Evolutionary conservation across 2,888 invertebrate genomes (phyloP), one percentile per base, ranked within the genome.

Genomic region (Doris montereyensis): DNA sequence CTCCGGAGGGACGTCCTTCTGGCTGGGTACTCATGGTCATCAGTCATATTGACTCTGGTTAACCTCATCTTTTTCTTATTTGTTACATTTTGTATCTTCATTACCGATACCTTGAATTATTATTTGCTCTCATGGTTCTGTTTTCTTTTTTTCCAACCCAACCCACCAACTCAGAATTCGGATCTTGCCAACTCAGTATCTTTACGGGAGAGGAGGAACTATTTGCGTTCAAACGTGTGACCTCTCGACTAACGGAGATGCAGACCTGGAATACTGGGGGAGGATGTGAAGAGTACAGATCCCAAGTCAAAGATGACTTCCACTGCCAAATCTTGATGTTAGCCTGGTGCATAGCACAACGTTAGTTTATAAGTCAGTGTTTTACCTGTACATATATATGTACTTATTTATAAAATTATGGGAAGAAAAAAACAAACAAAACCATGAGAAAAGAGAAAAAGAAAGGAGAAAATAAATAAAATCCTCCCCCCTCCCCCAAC

Each of bases 181-280:
- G 94, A 94, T 77, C 94, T 95, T 87, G 94, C 95, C 26, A 94
- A 94, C 83, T 97, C 2, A 97, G 96, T 88, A 87, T 99, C 85
- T 99, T 99, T 88, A 98, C 97, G 0, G 99, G 99, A 0, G 97
- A 97, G 91, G 99, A 99, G 92, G 99, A 99, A 92, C 92, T 97
- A 87, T 99, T 99, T 92, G 99, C 99, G 0, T 97, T 96, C 90
- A 97, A 98, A 87, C 93, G 99, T 78, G 98, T 98, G 28, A 91
- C 97, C 32, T 99, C 99, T 0, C 93, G 99, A 83, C 93, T 99
- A 52, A 94, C 95, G 84, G 97, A 99, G 93, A 99, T 99, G 99
- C 97, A 98, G 92, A 96, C 96, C 0, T 94, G 95, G 77, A 95
- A 96, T 84, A 99, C 99, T 91, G 98, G 98, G 98, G 83, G 84